Evolutionary conservation across 2,797 vertebrate species (phyloP).

Genomic region (Coilia nasus): DNA sequence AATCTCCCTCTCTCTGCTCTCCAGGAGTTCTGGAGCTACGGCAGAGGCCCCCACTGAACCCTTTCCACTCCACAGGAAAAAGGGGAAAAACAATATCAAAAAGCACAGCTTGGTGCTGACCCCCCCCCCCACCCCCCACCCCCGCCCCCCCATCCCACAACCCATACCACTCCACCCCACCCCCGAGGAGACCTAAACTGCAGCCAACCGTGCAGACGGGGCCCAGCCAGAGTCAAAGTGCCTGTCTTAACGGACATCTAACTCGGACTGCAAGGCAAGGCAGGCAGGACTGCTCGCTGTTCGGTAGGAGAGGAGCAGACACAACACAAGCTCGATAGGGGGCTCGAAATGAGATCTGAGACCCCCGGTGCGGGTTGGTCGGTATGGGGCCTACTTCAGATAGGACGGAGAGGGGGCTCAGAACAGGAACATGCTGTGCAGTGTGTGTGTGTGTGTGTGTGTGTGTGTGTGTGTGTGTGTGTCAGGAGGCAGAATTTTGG

Average conservation of each 20-base stretch:
- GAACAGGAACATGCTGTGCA: conserved; percentile 23
- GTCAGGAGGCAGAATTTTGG: neutral
- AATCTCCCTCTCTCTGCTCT: neutral
- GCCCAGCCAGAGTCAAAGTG: conserved; percentile 54
- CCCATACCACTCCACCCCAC: neutral
- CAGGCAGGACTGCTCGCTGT: neutral
- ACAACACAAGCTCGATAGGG: conserved; percentile 16
- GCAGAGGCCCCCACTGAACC: conserved; percentile 63
- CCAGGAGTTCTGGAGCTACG: conserved; percentile 61
- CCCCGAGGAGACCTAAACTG: conserved; percentile 59
- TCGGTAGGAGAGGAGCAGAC: conserved; percentile 40
- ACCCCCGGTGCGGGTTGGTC: conserved; percentile 5
- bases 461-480: conserved; percentile 8
- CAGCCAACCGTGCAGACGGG: conserved; percentile 63
- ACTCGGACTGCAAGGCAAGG: conserved; percentile 28
- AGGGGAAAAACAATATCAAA: conserved; percentile 68
- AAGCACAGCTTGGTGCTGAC: conserved; percentile 69
- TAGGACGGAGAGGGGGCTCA: conserved; percentile 22
- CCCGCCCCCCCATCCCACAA: conserved; percentile 20
- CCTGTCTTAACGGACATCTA: conserved; percentile 35
- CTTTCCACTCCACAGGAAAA: conserved; percentile 52
- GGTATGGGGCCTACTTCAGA: conserved; percentile 23
- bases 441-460: conserved; percentile 31
- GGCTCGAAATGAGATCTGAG: conserved; percentile 17
- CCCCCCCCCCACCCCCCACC: conserved; percentile 52